Evolutionary conservation across 2,888 invertebrate species (phyloP), one percentile per base, ranked within the genome.

Genomic region (Branchipolynoe longqiensis): DNA sequence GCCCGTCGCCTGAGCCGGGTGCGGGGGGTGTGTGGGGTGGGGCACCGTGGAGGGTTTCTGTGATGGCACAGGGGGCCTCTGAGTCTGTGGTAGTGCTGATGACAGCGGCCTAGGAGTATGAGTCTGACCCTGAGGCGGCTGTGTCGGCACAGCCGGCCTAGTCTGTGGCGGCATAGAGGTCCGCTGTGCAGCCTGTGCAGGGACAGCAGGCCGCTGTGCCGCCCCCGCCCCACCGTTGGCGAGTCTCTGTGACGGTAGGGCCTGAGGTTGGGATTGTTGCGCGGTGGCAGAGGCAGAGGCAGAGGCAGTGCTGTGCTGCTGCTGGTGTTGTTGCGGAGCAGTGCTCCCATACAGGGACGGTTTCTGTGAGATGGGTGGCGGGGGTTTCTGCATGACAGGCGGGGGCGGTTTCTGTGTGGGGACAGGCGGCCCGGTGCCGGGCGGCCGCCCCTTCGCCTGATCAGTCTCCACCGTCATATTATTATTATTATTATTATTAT

Each of bases 381-480:
- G 56, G 2, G 56, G 56, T 62, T 62, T 62, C 12, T 25, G 62
- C 25, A 31, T 31, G 28, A 62, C 62, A 3, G 62, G 62, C n/a
- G 62, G 62, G 8, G 8, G 8, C 48, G 48, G 8, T 18, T 18
- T 18, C 48, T 8, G 8, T 8, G 8, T 18, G 8, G 48, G 48
- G 8, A 18, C 48, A 8, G 8, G 8, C 48, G 48, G 48, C 62
- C 62, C 62, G 28, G 62, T 14, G 12, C 62, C 62, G 1, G 62
- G 62, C n/a, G 62, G 62, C n/a, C 69, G 69, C 22, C 69, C 69
- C 36, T 18, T 33, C 22, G 36, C 62, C 62, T 62, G 62, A 31
- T 69, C 69, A 18, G 69, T 22, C 69, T 69, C 69, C 36, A 69
- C 69, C 12, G 69, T 69, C 69, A 69, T 69, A 22, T 18, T 48